These are phyloP conservation scores for Psittacus erithacus DNA, from an alignment of 2,113 vertebrate species.

Conservation along the genomic window DNA sequence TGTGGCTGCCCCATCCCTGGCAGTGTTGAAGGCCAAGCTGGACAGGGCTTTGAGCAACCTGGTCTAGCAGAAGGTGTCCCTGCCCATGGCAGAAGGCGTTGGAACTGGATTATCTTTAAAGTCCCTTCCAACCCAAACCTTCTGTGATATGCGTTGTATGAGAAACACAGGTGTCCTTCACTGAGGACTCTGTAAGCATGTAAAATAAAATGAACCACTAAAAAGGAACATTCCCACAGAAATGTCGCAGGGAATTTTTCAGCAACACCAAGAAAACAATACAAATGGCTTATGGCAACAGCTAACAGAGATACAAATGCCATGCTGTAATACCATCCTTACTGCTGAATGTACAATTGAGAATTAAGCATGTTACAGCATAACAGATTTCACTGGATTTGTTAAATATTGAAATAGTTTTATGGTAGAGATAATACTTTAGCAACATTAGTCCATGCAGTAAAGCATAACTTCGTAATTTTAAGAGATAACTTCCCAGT, in stretches of 20 bases:
- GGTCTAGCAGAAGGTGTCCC: accelerated
- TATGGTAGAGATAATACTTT: not conserved
- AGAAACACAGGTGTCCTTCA: not conserved
- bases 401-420: not conserved
- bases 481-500: not conserved
- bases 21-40: accelerated
- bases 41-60: accelerated
- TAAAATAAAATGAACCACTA: not conserved
- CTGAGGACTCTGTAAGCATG: not conserved
- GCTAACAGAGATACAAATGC: not conserved
- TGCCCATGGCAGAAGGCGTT: accelerated
- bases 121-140: not conserved
- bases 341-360: not conserved
- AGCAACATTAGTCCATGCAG: not conserved
- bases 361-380: not conserved
- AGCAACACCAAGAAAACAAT: not conserved
- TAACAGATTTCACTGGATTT: not conserved
- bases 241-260: not conserved
- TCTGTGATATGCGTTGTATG: not conserved
- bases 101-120: not conserved
- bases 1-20: not conserved
- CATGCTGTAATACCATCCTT: not conserved
- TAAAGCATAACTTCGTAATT: not conserved
- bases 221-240: not conserved
- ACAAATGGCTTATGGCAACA: not conserved